Conservation (phyloP, 2,888 invertebrate species). For the Andrena bucephala region DNA sequence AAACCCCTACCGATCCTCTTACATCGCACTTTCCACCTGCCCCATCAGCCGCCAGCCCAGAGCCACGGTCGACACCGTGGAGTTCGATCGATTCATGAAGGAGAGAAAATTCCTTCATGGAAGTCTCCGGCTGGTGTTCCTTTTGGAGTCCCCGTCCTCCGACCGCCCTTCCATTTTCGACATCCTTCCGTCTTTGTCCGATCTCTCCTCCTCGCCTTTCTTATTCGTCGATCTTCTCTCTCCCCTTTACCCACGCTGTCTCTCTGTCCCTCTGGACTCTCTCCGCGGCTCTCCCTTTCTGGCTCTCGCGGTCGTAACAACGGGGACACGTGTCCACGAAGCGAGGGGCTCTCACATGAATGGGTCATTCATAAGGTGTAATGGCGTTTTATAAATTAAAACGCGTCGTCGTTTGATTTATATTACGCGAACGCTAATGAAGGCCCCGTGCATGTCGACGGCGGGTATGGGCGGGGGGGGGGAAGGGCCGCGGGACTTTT, state of each 20-base stretch:
- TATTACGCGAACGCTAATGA: slow-evolving; percentile 75
- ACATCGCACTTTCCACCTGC: neutral
- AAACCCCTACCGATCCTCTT: neutral
- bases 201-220: slow-evolving; percentile 19
- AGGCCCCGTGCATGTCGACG: slow-evolving; percentile 53
- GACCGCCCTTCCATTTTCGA: slow-evolving; percentile 28
- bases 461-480: slow-evolving; percentile 23
- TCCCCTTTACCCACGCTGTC: neutral
- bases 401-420: slow-evolving; percentile 74
- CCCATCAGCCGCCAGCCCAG: neutral
- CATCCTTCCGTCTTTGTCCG: slow-evolving; percentile 41
- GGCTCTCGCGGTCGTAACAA: slow-evolving; percentile 59
- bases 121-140: slow-evolving; percentile 21
- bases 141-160: slow-evolving; percentile 18
- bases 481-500: neutral
- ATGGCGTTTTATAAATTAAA: slow-evolving; percentile 77
- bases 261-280: neutral
- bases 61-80: neutral
- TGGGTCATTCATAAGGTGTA: slow-evolving; percentile 77
- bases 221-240: slow-evolving; percentile 20
- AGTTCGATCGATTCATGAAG: slow-evolving; percentile 24
- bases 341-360: slow-evolving; percentile 69
- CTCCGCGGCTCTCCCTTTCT: slow-evolving; percentile 35
- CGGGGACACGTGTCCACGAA: slow-evolving; percentile 66
- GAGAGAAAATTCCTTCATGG: slow-evolving; percentile 50